Evolutionary conservation across 2,888 invertebrate genomes (phyloP), one percentile per base, ranked within the genome.

Genomic region (Napeogenes sylphis): DNA sequence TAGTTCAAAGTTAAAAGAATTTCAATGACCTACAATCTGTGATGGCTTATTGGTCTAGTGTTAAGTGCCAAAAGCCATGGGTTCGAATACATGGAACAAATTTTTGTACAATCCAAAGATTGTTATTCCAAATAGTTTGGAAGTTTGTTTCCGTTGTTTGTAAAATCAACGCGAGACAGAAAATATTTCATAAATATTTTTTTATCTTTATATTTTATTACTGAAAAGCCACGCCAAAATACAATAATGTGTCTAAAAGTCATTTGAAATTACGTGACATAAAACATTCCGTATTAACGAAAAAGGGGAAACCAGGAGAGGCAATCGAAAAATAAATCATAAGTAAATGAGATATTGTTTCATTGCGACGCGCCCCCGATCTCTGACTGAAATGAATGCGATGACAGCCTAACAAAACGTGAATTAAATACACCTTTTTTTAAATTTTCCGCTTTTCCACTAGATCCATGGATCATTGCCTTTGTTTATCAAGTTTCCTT

Each of bases 341-440:
- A 83, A 81, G 77, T 77, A 85, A 85, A 85, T 84, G 83, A 84
- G 84, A 83, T 83, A 84, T 77, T 80, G 80, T 80, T 74, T 73
- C 76, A 72, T 71, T 73, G 72, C 70, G 51, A 51, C 51, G 73
- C 73, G 74, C 75, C 76, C 77, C 73, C 72, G 69, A 75, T 75
- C 73, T 73, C 72, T 73, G 74, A 70, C 75, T 78, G 75, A 78
- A 83, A 84, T 82, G 77, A 78, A 78, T 76, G 76, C 81, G 81
- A 84, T 83, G 84, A 85, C 82, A 84, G 77, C 78, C 73, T 74
- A 75, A 77, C 75, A 74, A 76, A 77, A 83, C 75, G 75, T 77
- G 74, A 78, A 83, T 81, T 80, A 82, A 81, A 82, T 72, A 71
- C 69, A 66, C 64, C 67, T 69, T 69, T 70, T 68, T 64, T 59